phyloP scores from a whole-genome alignment of 1,140 invertebrate genomes.

The Drosophila tsacasi region DNA sequence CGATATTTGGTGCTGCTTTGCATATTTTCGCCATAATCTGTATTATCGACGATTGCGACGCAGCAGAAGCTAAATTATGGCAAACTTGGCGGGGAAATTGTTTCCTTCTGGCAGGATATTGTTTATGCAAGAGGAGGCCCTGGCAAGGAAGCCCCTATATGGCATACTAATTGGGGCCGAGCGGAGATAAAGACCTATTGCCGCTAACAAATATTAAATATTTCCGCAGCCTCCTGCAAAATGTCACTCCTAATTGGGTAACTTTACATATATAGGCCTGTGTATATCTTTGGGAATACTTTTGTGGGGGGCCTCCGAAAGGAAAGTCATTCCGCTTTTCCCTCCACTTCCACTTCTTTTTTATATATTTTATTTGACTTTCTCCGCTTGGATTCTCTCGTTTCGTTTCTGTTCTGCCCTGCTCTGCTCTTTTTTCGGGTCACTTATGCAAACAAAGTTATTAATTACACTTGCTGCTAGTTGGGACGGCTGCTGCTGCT shows the following conservation, averaged over 20 bases:
- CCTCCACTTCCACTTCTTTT: slow-evolving; percentile 19
- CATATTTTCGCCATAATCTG: slow-evolving; percentile 66
- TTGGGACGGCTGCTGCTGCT: slow-evolving; percentile 38
- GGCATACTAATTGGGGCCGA: slow-evolving; percentile 52
- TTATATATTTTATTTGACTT: slow-evolving; percentile 52
- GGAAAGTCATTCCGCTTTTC: slow-evolving; percentile 34
- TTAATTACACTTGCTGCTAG: slow-evolving; percentile 71
- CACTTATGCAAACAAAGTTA: slow-evolving; percentile 75
- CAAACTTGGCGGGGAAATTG: slow-evolving; percentile 34
- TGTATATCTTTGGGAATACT: slow-evolving; percentile 44
- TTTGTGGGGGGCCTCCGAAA: not conserved
- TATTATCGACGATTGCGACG: slow-evolving; percentile 57
- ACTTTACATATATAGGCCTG: slow-evolving; percentile 36
- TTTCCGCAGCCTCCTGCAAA: slow-evolving; percentile 45
- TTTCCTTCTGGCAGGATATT: slow-evolving; percentile 48
- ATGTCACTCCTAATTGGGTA: slow-evolving; percentile 50
- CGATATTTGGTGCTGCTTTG: slow-evolving; percentile 57
- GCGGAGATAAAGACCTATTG: slow-evolving; percentile 28
- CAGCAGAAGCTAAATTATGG: slow-evolving; percentile 49
- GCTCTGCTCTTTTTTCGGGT: slow-evolving; percentile 46
- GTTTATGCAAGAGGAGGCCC: slow-evolving; percentile 35
- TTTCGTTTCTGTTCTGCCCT: slow-evolving; percentile 17
- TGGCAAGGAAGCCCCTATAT: slow-evolving; percentile 34
- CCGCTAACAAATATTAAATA: slow-evolving; percentile 52
- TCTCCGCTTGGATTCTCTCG: slow-evolving; percentile 26